Evolutionary conservation across 2,113 vertebrate species (phyloP).

Genomic region (Ptyas mucosa): DNA sequence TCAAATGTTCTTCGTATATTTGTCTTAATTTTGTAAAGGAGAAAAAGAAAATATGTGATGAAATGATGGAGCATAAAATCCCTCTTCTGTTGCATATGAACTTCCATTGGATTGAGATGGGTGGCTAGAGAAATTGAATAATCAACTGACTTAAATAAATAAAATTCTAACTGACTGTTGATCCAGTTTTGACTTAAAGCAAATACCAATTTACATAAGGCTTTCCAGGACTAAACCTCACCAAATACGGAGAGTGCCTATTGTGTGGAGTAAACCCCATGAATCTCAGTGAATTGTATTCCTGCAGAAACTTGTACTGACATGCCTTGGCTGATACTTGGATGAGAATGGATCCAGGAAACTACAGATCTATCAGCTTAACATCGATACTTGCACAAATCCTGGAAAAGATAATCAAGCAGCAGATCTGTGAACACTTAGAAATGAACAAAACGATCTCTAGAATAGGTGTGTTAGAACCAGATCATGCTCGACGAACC

Average conservation of each 20-base stretch:
- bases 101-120: background rate
- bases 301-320: background rate
- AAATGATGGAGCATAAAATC: background rate
- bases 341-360: background rate
- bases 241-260: background rate
- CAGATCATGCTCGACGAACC: too few species aligned
- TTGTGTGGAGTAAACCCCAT: background rate
- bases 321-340: background rate
- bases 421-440: too few species aligned
- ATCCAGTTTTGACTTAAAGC: background rate
- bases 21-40: background rate
- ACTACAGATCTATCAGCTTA: too few species aligned
- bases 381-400: too few species aligned
- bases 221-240: background rate
- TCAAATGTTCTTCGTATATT: background rate
- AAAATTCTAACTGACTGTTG: background rate
- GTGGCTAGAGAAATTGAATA: too few species aligned
- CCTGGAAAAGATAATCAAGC: too few species aligned
- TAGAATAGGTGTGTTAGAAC: too few species aligned
- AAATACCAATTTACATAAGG: background rate
- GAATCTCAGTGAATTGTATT: background rate
- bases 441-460: too few species aligned
- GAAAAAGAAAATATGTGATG: background rate
- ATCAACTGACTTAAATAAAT: too few species aligned
- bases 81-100: background rate